Base-by-base conservation (phyloP, 2,797 vertebrate genomes). In the Characodon lateralis region DNA sequence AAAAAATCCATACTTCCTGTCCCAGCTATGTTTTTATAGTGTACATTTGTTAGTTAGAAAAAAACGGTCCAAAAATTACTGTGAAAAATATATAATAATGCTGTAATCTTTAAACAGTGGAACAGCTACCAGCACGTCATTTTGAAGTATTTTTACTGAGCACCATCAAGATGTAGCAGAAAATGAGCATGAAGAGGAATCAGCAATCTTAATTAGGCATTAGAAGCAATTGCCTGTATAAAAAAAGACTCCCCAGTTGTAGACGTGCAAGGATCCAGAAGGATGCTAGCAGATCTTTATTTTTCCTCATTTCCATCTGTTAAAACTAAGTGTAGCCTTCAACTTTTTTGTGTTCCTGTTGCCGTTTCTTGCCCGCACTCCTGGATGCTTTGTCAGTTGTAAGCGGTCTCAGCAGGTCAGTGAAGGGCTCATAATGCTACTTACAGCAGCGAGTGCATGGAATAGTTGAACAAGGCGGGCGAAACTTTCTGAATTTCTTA, bases 401-500 rank as follows among this genome's bases (percentile, higher is more conserved):
- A 2, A 56, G 3, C 59, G 58, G 46, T 71, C 73, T 73, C 74
- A 69, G 74, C 72, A 77, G 74, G 73, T 85, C 50, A 39, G 50
- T 61, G 59, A 28, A 61, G 35, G 41, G 41, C 63, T 55, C 51
- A 35, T 31, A 50, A 73, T 16, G 75, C 61, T 50, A 55, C 69
- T 79, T 76, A 20, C 76, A 24, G 61, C 24, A 81, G 72, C 70
- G 58, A 72, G 71, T 4, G 65, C 48, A 48, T 50, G 61, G 58
- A 74, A 51, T 59, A 50, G 14, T 63, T 85, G 80, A 82, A 82
- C n/a, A 82, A 81, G 53, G 35, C 35, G 35, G 70, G 48, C 81
- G 75, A 93, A 94, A 92, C 83, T 92, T 94, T 93, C 80, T 18
- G 18, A 71, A 82, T 79, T 78, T n/a, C 78, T 59, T 70, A 83